These are phyloP conservation scores for Cheilosia scutellata DNA, from an alignment of 2,888 invertebrate genomes.

Conservation along the genomic window DNA sequence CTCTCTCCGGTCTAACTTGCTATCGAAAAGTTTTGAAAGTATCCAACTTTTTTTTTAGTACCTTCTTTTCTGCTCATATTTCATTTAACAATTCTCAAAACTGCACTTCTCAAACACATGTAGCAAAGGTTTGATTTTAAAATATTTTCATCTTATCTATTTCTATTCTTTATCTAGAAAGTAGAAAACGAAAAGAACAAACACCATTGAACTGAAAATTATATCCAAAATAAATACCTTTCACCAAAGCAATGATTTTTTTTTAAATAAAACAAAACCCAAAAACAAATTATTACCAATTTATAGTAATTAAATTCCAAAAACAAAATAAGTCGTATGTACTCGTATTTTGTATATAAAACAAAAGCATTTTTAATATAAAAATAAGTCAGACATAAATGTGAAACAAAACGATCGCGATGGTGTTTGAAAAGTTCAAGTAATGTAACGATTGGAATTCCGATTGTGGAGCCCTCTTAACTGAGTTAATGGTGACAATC, in stretches of 20 bases:
- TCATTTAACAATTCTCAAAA: neutral
- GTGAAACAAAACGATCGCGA: neutral
- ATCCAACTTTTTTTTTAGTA: no score
- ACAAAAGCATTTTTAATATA: constrained; percentile 49
- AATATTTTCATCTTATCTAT: neutral
- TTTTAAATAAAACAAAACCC: neutral
- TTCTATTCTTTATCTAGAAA: neutral
- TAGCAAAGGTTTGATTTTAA: neutral
- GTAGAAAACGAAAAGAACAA: neutral
- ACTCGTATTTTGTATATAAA: constrained; percentile 55
- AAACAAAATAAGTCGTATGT: constrained; percentile 37
- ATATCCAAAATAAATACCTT: constrained; percentile 31
- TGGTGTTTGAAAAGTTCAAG: constrained; percentile 24
- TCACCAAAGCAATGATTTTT: constrained; percentile 57
- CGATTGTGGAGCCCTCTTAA: constrained; percentile 57
- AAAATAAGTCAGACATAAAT: constrained; percentile 19
- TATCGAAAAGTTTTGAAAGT: no score
- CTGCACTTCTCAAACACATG: neutral
- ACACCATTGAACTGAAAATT: constrained; percentile 35
- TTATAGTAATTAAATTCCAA: constrained; percentile 21
- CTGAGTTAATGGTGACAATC: constrained; percentile 54
- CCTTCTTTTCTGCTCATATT: no score
- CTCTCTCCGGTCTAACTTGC: no score
- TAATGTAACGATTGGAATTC: neutral
- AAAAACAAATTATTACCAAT: constrained; percentile 18